phyloP scores from a whole-genome alignment of 1,140 invertebrate species.

The Drosophila leontia region DNA sequence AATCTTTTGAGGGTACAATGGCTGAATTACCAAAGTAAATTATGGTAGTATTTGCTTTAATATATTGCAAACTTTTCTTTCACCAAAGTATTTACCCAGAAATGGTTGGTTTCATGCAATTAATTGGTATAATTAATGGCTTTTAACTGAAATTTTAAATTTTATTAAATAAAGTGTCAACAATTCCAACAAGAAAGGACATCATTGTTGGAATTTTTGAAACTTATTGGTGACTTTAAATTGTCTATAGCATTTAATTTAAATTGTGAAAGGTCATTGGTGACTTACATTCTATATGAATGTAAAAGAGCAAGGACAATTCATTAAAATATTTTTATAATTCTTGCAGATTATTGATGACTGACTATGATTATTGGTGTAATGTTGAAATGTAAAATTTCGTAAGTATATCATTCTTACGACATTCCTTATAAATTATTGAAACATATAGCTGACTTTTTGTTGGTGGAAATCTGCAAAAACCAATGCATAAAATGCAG shows the following conservation, averaged over 20 bases:
- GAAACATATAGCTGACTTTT: not conserved
- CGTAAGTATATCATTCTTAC: not conserved
- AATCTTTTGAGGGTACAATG: conserved; percentile 34
- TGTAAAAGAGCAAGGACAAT: not conserved
- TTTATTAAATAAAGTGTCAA: no score
- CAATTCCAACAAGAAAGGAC: no score
- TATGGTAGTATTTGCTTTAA: not conserved
- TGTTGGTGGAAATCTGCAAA: not conserved
- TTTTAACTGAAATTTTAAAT: not conserved
- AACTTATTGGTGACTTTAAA: not conserved
- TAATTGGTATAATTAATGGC: not conserved
- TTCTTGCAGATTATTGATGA: not conserved
- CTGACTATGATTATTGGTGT: not conserved
- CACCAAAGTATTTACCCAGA: not conserved
- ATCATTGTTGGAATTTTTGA: not conserved
- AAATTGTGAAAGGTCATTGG: no score
- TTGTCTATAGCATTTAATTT: not conserved
- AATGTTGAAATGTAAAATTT: not conserved
- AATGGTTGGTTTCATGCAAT: not conserved
- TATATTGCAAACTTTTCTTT: not conserved
- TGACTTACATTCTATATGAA: not conserved
- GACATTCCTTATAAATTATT: not conserved
- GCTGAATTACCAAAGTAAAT: conserved; percentile 31
- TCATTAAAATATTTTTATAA: not conserved
- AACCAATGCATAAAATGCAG: not conserved